phyloP scores from a whole-genome alignment of 2,888 invertebrate genomes.

The Acleris literana region DNA sequence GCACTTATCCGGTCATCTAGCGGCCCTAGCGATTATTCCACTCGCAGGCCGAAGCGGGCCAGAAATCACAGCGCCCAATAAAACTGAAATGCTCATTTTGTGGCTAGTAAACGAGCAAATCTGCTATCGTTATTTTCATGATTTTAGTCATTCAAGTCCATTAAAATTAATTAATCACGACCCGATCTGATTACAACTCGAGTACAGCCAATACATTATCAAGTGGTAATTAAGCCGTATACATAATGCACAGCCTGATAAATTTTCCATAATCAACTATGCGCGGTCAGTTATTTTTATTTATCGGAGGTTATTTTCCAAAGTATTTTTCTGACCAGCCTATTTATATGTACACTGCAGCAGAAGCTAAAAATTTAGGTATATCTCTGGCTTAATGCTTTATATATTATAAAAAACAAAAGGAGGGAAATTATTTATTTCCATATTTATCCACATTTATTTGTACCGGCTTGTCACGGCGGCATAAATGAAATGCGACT shows the following conservation, averaged over 20 bases:
- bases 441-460: no score
- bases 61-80: constrained; percentile 11
- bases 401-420: no score
- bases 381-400: no score
- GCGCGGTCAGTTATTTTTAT: neutral
- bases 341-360: no score
- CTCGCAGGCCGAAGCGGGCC: constrained; percentile 5
- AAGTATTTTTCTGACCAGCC: neutral
- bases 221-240: neutral
- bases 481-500: no score
- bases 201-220: neutral
- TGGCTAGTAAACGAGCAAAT: constrained; percentile 20
- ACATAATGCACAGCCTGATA: neutral
- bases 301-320: neutral
- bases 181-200: constrained; percentile 21
- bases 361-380: no score
- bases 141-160: constrained; percentile 26
- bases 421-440: no score
- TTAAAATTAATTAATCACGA: constrained; percentile 34
- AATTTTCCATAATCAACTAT: neutral
- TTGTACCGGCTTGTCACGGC: no score
- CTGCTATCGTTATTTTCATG: constrained; percentile 30
- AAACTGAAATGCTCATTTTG: constrained; percentile 27
- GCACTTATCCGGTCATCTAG: constrained; percentile 22
- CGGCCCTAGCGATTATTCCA: constrained; percentile 20